Conservation (phyloP, 1,140 invertebrate species). For the Aphaenogaster rudis region DNA sequence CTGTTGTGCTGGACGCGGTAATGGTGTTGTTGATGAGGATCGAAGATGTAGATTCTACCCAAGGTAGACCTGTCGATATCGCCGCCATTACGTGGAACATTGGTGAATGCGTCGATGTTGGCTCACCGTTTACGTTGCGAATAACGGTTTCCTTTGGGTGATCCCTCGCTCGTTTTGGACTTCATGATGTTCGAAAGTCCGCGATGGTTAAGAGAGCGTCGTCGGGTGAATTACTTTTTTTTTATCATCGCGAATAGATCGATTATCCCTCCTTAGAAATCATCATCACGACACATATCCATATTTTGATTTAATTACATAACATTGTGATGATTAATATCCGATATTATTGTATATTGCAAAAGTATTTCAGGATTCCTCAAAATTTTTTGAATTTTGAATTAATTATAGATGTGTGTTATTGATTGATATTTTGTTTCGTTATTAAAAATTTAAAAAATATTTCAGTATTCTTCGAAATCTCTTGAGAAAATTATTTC, state of each 20-base stretch:
- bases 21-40: conserved; percentile 25
- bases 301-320: conserved; percentile 3
- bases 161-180: not conserved
- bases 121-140: conserved; percentile 1
- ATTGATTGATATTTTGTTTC: conserved; percentile 8
- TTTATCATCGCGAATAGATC: not conserved
- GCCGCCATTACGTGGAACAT: conserved; percentile 85
- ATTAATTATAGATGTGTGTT: not conserved
- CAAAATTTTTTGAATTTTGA: not conserved
- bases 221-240: not conserved
- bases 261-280: not conserved
- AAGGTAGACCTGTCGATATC: conserved; percentile 81
- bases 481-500: not conserved
- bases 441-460: conserved; percentile 9
- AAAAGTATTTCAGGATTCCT: not conserved
- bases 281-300: not conserved
- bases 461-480: conserved; percentile 5
- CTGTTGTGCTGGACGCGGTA: conserved; percentile 56
- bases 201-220: not conserved
- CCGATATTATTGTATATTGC: not conserved
- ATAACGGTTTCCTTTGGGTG: not conserved
- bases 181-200: conserved; percentile 19
- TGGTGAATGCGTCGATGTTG: not conserved
- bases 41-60: conserved; percentile 76
- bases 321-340: not conserved